These are phyloP conservation scores for Eulemur albifrons DNA, from an alignment of 2,797 vertebrate genomes.

Conservation along the genomic window DNA sequence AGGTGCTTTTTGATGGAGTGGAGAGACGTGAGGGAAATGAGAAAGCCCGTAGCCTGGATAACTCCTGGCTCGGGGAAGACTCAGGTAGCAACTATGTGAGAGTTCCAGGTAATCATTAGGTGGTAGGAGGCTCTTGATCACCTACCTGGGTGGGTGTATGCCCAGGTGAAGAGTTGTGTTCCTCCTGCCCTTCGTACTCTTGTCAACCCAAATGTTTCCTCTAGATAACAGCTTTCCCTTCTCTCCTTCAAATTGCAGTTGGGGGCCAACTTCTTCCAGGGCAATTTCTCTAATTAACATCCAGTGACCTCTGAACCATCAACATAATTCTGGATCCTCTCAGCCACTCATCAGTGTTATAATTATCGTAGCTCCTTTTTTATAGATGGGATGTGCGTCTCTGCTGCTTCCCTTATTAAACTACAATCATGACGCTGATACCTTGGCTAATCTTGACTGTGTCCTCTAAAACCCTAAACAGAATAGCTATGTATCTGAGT, in stretches of 20 bases:
- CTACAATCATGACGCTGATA: not conserved
- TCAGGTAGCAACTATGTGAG: not conserved
- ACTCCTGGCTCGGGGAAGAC: not conserved
- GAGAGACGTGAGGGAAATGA: not conserved
- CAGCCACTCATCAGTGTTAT: not conserved
- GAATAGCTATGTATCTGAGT: not conserved
- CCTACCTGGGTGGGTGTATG: not conserved
- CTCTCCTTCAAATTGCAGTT: not conserved
- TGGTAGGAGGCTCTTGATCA: not conserved
- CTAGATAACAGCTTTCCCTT: not conserved
- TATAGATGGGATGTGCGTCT: not conserved
- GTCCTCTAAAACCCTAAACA: not conserved
- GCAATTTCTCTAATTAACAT: not conserved
- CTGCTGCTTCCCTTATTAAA: not conserved
- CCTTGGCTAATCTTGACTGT: not conserved
- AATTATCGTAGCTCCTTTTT: not conserved
- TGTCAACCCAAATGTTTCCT: not conserved
- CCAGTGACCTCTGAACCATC: not conserved
- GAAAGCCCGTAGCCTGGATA: not conserved
- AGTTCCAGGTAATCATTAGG: not conserved
- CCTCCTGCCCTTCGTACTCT: not conserved
- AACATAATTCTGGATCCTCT: not conserved
- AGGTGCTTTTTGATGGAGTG: not conserved
- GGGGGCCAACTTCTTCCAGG: not conserved
- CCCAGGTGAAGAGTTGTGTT: not conserved